Evolutionary conservation across 2,888 invertebrate species (phyloP).

Genomic region (Scotopteryx bipunctaria): DNA sequence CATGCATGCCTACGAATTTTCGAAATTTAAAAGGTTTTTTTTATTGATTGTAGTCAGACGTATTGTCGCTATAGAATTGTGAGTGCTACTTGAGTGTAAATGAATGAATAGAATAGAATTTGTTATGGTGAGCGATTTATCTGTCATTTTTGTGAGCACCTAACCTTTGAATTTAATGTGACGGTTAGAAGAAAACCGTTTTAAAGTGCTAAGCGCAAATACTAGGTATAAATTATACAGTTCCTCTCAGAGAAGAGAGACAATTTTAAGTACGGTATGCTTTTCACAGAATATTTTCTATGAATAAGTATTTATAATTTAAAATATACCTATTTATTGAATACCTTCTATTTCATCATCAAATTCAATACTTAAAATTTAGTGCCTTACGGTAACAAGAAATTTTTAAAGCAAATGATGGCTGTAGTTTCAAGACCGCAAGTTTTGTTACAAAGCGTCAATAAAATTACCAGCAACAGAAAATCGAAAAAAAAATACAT

Average conservation of each 20-base stretch:
- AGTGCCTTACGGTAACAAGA: too few relatives aligned
- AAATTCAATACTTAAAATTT: too few relatives aligned
- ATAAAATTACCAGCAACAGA: background rate
- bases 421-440: too few relatives aligned
- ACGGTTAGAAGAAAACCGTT: conserved; percentile 25
- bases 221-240: too few relatives aligned
- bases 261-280: background rate
- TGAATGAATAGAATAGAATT: conserved; percentile 59
- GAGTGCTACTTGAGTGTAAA: conserved; percentile 65
- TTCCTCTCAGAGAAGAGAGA: too few relatives aligned
- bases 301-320: background rate
- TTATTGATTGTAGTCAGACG: conserved; percentile 53
- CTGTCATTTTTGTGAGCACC: conserved; percentile 48
- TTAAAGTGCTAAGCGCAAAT: background rate
- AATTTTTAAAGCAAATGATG: too few relatives aligned
- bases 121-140: conserved; percentile 68
- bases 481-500: conserved; percentile 12
- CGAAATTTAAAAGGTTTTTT: conserved; percentile 30
- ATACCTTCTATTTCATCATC: too few relatives aligned
- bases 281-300: too few relatives aligned
- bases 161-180: conserved; percentile 45
- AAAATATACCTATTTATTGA: too few relatives aligned
- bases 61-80: conserved; percentile 51
- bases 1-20: conserved; percentile 66
- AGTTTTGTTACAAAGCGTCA: too few relatives aligned